phyloP scores from a whole-genome alignment of 2,888 invertebrate species.

The Heliconius hortense region DNA sequence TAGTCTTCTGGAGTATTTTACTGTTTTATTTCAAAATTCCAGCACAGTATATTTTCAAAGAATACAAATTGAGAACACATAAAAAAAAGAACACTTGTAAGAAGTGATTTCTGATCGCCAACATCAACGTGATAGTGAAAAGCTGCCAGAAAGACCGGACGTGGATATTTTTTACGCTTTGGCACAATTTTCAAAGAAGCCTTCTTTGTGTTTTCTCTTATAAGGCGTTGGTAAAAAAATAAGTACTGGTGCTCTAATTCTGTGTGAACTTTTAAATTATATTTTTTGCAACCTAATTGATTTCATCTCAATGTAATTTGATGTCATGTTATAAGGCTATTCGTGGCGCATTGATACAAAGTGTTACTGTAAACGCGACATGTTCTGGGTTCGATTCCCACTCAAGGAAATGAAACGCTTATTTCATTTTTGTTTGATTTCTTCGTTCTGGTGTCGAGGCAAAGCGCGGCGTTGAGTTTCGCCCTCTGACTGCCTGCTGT shows the following conservation, averaged over 20 bases:
- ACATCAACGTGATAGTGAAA: conserved; percentile 23
- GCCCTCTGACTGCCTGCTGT: too few relatives aligned
- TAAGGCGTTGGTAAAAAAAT: background rate
- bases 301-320: background rate
- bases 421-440: too few relatives aligned
- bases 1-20: background rate
- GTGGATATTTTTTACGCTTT: conserved; percentile 24
- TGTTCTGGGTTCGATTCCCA: too few relatives aligned
- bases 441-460: too few relatives aligned
- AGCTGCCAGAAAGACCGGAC: conserved; percentile 22
- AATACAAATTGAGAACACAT: conserved; percentile 19
- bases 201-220: conserved; percentile 4
- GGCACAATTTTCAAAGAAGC: conserved; percentile 21
- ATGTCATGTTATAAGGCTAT: too few relatives aligned
- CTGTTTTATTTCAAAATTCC: background rate
- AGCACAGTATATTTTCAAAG: conserved; percentile 3
- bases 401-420: too few relatives aligned
- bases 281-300: background rate
- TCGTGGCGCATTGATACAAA: too few relatives aligned
- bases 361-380: too few relatives aligned
- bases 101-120: conserved; percentile 29
- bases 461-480: too few relatives aligned
- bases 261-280: background rate
- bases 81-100: conserved; percentile 16
- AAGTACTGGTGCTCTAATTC: background rate